A percentile compares a stretch with the other conserved stretches of the same genome.
These are phyloP conservation scores for Taenioides sp. DNA, from an alignment of 2,797 vertebrate species.

Conservation along the genomic window DNA sequence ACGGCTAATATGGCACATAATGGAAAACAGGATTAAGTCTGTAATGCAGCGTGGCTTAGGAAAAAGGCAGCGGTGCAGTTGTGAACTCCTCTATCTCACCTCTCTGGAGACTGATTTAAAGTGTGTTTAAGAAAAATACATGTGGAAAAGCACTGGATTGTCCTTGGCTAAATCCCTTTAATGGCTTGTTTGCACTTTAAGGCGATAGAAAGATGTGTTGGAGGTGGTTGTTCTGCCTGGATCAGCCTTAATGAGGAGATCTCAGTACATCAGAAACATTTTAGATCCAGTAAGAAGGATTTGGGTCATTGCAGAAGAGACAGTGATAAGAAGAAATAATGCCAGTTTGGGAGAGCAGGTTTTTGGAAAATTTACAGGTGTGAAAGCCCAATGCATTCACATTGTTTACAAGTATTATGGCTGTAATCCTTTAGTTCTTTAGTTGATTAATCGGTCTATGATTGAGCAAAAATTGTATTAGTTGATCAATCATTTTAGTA, in stretches of 20 bases:
- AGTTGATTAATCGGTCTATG: no score
- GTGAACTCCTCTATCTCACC: slow-evolving; percentile 20
- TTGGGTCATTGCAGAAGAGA: slow-evolving; percentile 34
- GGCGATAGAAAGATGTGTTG: neutral
- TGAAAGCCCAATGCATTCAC: slow-evolving; percentile 8
- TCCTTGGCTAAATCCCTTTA: slow-evolving; percentile 24
- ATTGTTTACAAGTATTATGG: neutral
- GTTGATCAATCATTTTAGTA: no score
- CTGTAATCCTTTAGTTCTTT: no score
- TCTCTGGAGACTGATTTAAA: slow-evolving; percentile 9
- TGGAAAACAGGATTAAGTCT: slow-evolving; percentile 47
- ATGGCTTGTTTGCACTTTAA: slow-evolving; percentile 2
- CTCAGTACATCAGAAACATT: slow-evolving; percentile 25
- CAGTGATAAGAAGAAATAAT: slow-evolving; percentile 34
- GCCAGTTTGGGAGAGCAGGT: slow-evolving; percentile 24
- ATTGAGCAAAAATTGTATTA: no score
- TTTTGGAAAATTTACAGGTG: slow-evolving; percentile 28
- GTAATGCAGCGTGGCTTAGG: slow-evolving; percentile 21
- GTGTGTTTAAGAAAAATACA: slow-evolving; percentile 21
- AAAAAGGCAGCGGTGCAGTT: slow-evolving; percentile 28
- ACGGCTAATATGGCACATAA: slow-evolving; percentile 41
- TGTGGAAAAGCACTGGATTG: slow-evolving; percentile 14
- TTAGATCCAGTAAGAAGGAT: slow-evolving; percentile 38
- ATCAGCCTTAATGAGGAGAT: slow-evolving; percentile 5
- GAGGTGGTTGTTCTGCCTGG: slow-evolving; percentile 9